phyloP scores from a whole-genome alignment of 2,888 invertebrate species.

The Onchidella celtica region DNA sequence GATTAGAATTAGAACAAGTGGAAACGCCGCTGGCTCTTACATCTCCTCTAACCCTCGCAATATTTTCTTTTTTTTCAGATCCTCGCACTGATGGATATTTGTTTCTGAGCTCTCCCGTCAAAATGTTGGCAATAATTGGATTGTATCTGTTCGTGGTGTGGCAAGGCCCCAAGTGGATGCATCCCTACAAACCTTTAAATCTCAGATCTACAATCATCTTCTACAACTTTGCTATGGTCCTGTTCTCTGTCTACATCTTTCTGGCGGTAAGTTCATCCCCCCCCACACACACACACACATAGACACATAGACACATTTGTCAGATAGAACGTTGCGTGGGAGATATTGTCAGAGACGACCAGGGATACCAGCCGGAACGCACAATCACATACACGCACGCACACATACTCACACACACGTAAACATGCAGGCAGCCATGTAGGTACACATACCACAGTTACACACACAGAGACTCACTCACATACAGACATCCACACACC shows the following conservation, averaged over 20 bases:
- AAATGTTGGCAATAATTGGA: constrained; percentile 60
- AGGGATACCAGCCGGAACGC: no score
- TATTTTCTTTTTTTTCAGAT: constrained; percentile 56
- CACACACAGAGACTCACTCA: no score
- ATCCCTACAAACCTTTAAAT: constrained; percentile 60
- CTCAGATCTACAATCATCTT: constrained; percentile 58
- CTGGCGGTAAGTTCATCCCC: constrained; percentile 65
- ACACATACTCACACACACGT: no score
- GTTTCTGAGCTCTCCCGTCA: constrained; percentile 65
- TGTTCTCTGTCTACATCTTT: constrained; percentile 67
- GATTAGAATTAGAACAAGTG: no score
- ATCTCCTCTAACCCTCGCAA: background rate
- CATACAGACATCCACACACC: no score
- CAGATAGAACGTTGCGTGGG: background rate
- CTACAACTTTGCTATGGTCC: constrained; percentile 66
- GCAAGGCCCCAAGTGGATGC: constrained; percentile 66
- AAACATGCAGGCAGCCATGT: no score
- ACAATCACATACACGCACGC: no score
- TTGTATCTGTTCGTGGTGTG: constrained; percentile 64
- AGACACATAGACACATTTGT: no score
- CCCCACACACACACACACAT: no score
- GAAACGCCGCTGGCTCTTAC: background rate
- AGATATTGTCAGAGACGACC: background rate
- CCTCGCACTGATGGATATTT: constrained; percentile 68
- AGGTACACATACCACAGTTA: no score